Evolutionary conservation across 2,113 vertebrate genomes (phyloP), one percentile per base, ranked within the genome.

Genomic region (Myiagra hebetior): DNA sequence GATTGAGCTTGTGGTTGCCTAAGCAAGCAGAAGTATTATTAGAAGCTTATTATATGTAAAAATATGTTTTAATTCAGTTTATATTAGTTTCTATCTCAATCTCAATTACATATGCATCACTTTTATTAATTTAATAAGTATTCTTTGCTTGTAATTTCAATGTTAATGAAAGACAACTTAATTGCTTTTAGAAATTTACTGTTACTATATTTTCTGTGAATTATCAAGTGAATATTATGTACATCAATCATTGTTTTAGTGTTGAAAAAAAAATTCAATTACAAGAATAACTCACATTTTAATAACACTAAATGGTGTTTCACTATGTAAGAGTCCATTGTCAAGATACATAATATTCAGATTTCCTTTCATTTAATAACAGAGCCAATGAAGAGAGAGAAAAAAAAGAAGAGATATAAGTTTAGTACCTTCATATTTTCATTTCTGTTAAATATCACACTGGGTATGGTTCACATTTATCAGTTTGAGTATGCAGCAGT

Each of bases 401-500:
- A 55, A 76, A 76, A 44, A 77, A 83, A 82, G n/a, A 55, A 35
- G 11, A 74, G 15, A 81, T 56, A 76, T 91, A 93, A 90, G 28
- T 96, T 94, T 94, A 96, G 64, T 75, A 63, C 59, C 79, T 64
- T 88, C 85, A 53, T 95, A 93, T 94, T 91, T 96, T 94, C 64
- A 88, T 91, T 96, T 95, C 85, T 94, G 82, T 88, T 96, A 95
- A 96, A 95, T 93, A 96, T 97, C 88, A 91, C 64, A 67, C 63
- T 46, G 75, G 89, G 31, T 86, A 75, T 64, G 52, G 68, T 85
- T 78, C 83, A 53, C 85, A 94, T 96, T 86, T 88, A 88, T 95
- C 93, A 96, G 64, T 68, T 88, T 84, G 79, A 96, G 27, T 81
- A 64, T 30, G 39, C 64, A 88, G 78, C 75, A 64, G 72, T 92